phyloP scores from a whole-genome alignment of 2,113 vertebrate genomes.

The Pelobates fuscus region DNA sequence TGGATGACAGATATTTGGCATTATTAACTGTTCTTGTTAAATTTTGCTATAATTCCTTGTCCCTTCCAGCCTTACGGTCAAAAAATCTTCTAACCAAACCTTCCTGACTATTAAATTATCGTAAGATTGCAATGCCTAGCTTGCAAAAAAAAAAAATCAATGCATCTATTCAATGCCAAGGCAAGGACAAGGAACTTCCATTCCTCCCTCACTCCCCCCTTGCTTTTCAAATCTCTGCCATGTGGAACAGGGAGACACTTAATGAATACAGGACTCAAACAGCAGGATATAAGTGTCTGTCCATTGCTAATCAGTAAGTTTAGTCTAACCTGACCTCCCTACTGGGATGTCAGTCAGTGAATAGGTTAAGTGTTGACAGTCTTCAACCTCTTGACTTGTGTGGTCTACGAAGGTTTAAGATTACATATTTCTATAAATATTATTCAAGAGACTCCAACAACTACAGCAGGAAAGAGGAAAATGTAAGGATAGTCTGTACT shows the following conservation, averaged over 20 bases:
- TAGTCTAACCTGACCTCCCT: slow-evolving; percentile 48
- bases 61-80: too few relatives aligned
- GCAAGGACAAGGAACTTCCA: too few relatives aligned
- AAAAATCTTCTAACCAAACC: neutral
- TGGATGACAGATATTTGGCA: too few relatives aligned
- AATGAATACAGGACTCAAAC: slow-evolving; percentile 51
- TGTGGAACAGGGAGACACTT: slow-evolving; percentile 39
- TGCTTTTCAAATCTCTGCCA: slow-evolving; percentile 30
- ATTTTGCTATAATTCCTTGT: too few relatives aligned
- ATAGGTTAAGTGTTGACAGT: slow-evolving; percentile 57
- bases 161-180: slow-evolving; percentile 48
- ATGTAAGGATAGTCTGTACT: slow-evolving; percentile 37
- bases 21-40: too few relatives aligned
- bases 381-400: slow-evolving; percentile 60
- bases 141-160: slow-evolving; percentile 29
- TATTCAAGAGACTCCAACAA: slow-evolving; percentile 40
- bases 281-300: slow-evolving; percentile 44
- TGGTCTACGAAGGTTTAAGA: slow-evolving; percentile 59
- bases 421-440: slow-evolving; percentile 58
- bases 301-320: slow-evolving; percentile 51
- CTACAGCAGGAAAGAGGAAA: neutral
- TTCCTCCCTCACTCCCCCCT: too few relatives aligned
- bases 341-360: slow-evolving; percentile 42
- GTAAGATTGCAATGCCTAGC: neutral
- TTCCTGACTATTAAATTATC: too few relatives aligned